These are phyloP conservation scores for Xylocampa areola DNA, from an alignment of 2,888 invertebrate species.

Conservation along the genomic window DNA sequence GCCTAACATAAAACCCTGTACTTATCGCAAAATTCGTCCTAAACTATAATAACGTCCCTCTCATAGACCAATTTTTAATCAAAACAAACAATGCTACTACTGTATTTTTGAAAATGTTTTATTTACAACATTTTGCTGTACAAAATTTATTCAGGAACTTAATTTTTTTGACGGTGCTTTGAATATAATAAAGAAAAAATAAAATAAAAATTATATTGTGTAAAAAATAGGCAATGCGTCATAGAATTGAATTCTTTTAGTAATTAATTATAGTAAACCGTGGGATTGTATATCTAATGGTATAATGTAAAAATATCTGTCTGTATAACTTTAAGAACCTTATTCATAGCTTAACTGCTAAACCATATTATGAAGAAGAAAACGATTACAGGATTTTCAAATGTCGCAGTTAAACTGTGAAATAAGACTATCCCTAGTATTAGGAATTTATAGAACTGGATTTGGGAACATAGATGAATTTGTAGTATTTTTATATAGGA, in stretches of 20 bases:
- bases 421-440: constrained; percentile 48
- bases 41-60: constrained; percentile 40
- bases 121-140: constrained; percentile 18
- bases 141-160: constrained; percentile 42
- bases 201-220: constrained; percentile 41
- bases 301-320: constrained; percentile 7
- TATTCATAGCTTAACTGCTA: constrained; percentile 55
- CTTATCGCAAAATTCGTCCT: constrained; percentile 41
- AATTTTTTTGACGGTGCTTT: constrained; percentile 59
- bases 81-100: constrained; percentile 29
- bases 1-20: constrained; percentile 26
- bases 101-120: constrained; percentile 21
- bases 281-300: constrained; percentile 9
- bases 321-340: constrained; percentile 13
- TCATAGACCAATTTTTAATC: constrained; percentile 58
- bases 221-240: constrained; percentile 65
- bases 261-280: constrained; percentile 15
- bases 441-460: constrained; percentile 60
- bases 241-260: constrained; percentile 69
- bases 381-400: constrained; percentile 40
- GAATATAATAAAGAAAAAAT: constrained; percentile 42
- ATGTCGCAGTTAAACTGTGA: constrained; percentile 56
- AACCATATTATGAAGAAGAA: constrained; percentile 33
- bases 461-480: constrained; percentile 72
- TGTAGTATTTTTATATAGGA: constrained; percentile 71